These are phyloP conservation scores for Caradrina clavipalpis DNA, from an alignment of 2,888 invertebrate genomes.

Conservation along the genomic window DNA sequence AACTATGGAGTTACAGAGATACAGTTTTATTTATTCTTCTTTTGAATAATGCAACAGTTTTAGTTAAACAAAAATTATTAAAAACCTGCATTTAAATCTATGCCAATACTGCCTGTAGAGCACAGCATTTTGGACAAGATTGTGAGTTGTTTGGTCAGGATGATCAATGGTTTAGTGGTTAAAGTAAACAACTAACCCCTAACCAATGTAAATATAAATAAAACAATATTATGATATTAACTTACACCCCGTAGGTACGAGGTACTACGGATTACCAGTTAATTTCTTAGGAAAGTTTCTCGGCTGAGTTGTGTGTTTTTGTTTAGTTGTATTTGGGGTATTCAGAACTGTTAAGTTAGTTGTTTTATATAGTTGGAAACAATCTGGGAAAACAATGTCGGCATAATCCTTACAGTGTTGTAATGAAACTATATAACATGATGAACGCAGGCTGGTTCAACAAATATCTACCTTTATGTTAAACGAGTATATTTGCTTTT, in stretches of 20 bases:
- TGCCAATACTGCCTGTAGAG: background rate
- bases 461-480: constrained; percentile 14
- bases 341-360: constrained; percentile 48
- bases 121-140: background rate
- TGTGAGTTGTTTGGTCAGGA: background rate
- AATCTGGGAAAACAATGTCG: constrained; percentile 54
- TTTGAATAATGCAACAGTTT: too few relatives aligned
- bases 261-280: constrained; percentile 37
- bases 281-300: constrained; percentile 53
- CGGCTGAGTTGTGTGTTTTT: constrained; percentile 46
- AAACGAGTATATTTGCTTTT: constrained; percentile 24
- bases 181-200: background rate
- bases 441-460: constrained; percentile 19
- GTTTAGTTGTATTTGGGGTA: constrained; percentile 44
- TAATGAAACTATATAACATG: constrained; percentile 28
- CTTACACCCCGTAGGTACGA: background rate
- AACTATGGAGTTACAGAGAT: too few relatives aligned
- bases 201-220: background rate
- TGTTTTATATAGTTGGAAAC: constrained; percentile 52
- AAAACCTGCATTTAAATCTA: background rate
- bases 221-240: background rate
- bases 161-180: background rate
- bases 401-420: constrained; percentile 36
- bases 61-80: too few relatives aligned
- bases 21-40: too few relatives aligned